Evolutionary conservation across 2,797 vertebrate species (phyloP), one percentile per base, ranked within the genome.

Genomic region (Loriculus beryllinus): DNA sequence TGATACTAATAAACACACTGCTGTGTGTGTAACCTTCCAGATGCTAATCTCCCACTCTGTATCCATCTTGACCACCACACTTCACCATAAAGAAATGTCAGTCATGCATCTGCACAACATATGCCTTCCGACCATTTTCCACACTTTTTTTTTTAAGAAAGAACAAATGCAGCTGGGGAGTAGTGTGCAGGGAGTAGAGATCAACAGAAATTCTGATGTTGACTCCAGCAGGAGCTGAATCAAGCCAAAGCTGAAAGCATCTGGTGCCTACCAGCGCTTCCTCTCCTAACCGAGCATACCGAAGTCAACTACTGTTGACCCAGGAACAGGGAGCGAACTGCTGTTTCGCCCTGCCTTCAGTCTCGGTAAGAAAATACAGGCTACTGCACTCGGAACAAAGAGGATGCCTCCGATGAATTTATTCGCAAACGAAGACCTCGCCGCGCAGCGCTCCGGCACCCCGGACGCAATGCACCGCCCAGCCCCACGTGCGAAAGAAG

Each of bases 51-150:
- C 40, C 13, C 29, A 29, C 31, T 3, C 11, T 23, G 14, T 6
- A 54, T 6, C 39, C 57, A 48, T 49, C 48, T 37, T 33, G 70
- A 86, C 37, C 56, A 49, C 48, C 31, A 37, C 23, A 5, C 20
- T 77, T 35, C 33, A 52, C 31, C 16, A 1, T 42, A 60, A 59
- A 40, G 77, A 70, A 84, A 56, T 35, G 8, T 6, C 62, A 87
- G 25, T 17, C 28, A 8, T 9, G 29, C 94, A 86, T 94, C 79
- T 96, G 93, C 77, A 47, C 52, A 59, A 68, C 94, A 92, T 13
- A 67, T 84, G 90, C 68, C 77, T 91, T 59, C 45, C 64, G 74
- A 88, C 17, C 13, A 42, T 70, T 85, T 72, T 63, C 72, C 62
- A 20, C 12, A 25, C 40, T 6, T 13, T 40, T 21, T 13, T n/a